These are phyloP conservation scores for Temnothorax ravouxi DNA, from an alignment of 2,888 invertebrate species.

Conservation along the genomic window DNA sequence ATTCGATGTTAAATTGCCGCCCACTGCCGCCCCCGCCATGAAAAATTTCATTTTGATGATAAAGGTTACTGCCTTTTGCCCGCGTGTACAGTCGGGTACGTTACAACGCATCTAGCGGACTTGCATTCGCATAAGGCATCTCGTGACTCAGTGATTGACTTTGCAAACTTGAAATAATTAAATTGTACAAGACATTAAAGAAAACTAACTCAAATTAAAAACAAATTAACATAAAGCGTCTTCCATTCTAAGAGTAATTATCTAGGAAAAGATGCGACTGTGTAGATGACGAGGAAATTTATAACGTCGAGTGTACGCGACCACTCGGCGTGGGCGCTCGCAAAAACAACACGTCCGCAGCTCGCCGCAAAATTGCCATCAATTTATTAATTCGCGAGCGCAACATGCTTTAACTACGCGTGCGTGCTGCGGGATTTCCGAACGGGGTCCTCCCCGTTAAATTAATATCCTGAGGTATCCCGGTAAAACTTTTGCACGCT, in stretches of 20 bases:
- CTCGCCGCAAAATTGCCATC: conserved; percentile 10
- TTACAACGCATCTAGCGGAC: background rate
- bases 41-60: conserved; percentile 34
- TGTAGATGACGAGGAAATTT: background rate
- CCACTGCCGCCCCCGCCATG: background rate
- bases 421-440: conserved; percentile 16
- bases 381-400: conserved; percentile 39
- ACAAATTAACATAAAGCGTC: background rate
- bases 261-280: background rate
- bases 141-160: background rate
- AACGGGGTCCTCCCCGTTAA: background rate
- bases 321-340: background rate
- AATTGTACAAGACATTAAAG: background rate
- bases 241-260: background rate
- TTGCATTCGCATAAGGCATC: background rate
- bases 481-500: background rate
- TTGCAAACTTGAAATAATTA: background rate
- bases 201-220: background rate
- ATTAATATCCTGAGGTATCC: conserved; percentile 14
- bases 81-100: background rate
- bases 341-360: conserved; percentile 20
- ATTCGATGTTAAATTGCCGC: conserved; percentile 18
- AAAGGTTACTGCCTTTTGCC: background rate
- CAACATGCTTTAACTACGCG: background rate
- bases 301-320: background rate